These are phyloP conservation scores for Acridotheres tristis DNA, from an alignment of 2,797 vertebrate genomes.

Conservation along the genomic window DNA sequence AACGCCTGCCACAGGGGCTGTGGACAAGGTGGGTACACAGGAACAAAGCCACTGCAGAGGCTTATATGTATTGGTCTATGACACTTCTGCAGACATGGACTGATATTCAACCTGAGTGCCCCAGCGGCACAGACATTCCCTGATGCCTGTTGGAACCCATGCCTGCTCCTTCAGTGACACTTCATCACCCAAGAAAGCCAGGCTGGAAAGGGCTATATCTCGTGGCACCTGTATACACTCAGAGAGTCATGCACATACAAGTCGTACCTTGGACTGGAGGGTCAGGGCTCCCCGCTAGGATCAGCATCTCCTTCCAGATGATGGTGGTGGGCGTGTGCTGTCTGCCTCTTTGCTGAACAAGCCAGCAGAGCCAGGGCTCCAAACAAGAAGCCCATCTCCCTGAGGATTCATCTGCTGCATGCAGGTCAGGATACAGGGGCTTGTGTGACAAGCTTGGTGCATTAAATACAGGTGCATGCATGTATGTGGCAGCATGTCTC, in stretches of 20 bases:
- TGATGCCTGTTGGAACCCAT: not conserved
- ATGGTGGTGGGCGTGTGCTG: fast-evolving
- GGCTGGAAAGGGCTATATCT: not conserved
- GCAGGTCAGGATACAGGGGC: not conserved
- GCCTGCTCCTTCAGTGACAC: not conserved
- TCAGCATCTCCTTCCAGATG: not conserved
- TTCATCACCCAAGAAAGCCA: not conserved
- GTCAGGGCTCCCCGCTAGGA: not conserved
- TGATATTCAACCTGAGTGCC: not conserved
- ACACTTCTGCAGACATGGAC: not conserved
- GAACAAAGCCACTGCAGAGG: not conserved
- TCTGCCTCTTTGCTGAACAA: not conserved
- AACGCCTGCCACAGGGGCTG: not conserved
- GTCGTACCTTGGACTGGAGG: fast-evolving
- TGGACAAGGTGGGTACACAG: fast-evolving
- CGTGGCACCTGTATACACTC: not conserved
- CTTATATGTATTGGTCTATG: fast-evolving
- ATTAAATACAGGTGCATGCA: not conserved
- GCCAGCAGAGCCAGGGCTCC: not conserved
- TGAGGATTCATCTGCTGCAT: not conserved
- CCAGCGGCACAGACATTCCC: not conserved
- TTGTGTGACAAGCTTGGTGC: not conserved
- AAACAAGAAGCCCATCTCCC: not conserved
- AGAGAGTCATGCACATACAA: not conserved
- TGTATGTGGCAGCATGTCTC: not conserved